A percentile compares a stretch with the other conserved stretches of the same genome.
Evolutionary conservation across 2,797 vertebrate species (phyloP).

Genomic region (Crax fasciolata): DNA sequence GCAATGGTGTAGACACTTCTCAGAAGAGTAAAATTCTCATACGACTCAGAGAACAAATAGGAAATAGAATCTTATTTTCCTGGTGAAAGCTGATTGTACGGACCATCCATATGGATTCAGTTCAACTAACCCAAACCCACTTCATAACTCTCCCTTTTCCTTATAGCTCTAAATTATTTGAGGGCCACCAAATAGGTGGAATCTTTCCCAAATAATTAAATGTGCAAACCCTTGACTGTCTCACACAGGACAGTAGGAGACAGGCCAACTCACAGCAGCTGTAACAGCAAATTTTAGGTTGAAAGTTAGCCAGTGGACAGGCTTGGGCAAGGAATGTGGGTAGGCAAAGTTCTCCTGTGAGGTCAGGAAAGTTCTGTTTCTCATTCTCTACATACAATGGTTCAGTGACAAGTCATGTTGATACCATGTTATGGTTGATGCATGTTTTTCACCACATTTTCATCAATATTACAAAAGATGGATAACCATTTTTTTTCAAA

Average conservation of each 20-base stretch:
- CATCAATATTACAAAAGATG: neutral
- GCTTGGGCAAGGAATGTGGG: neutral
- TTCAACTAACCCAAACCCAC: neutral
- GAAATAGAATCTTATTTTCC: neutral
- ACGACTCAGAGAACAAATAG: neutral
- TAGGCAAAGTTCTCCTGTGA: neutral
- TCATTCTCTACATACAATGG: neutral
- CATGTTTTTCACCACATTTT: slow-evolving; percentile 1
- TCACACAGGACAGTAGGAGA: neutral
- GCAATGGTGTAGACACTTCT: neutral
- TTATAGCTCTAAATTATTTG: neutral
- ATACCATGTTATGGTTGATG: slow-evolving; percentile 39
- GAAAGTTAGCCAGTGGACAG: neutral
- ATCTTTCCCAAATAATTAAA: neutral
- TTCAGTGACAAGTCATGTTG: neutral
- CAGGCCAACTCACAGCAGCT: neutral
- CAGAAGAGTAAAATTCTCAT: neutral
- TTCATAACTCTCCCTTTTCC: accelerated
- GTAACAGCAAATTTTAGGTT: neutral
- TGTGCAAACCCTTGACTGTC: neutral
- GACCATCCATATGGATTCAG: neutral
- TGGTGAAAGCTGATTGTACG: neutral
- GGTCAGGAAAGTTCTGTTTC: neutral
- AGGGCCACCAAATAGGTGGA: neutral
- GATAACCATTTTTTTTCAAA: neutral